These are phyloP conservation scores for Poecilus cupreus DNA, from an alignment of 2,888 invertebrate genomes.

Conservation along the genomic window DNA sequence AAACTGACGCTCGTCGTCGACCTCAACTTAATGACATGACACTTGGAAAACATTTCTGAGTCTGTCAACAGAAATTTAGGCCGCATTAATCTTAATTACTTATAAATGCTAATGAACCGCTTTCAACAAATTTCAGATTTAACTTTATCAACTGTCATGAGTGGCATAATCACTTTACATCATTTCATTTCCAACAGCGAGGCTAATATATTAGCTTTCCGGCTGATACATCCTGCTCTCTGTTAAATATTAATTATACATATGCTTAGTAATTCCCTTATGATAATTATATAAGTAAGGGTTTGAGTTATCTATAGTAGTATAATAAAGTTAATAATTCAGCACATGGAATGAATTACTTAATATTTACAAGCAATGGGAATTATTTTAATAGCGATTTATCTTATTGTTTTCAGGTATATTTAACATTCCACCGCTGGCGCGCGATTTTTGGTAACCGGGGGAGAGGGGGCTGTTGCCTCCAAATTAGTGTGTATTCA, in stretches of 20 bases:
- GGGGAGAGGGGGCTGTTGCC: no score
- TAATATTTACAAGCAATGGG: no score
- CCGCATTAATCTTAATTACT: constrained; percentile 33
- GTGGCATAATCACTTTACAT: neutral
- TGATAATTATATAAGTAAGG: neutral
- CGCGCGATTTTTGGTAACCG: no score
- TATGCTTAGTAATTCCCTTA: neutral
- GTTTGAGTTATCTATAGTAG: no score
- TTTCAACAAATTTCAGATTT: constrained; percentile 21
- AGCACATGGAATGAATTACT: no score
- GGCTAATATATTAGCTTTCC: neutral
- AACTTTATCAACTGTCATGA: constrained; percentile 8
- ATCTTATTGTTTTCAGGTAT: no score
- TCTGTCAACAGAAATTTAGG: constrained; percentile 17
- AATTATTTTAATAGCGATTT: no score
- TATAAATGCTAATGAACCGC: constrained; percentile 27
- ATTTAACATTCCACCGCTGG: no score
- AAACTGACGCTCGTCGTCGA: neutral
- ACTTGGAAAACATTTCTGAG: constrained; percentile 30
- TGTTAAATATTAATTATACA: neutral
- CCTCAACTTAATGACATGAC: constrained; percentile 13
- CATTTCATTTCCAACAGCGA: neutral
- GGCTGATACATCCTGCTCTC: neutral
- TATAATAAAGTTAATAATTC: no score
- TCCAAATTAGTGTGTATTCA: no score